Evolutionary conservation across 2,113 vertebrate genomes (phyloP).

Genomic region (Pelusios castaneus): DNA sequence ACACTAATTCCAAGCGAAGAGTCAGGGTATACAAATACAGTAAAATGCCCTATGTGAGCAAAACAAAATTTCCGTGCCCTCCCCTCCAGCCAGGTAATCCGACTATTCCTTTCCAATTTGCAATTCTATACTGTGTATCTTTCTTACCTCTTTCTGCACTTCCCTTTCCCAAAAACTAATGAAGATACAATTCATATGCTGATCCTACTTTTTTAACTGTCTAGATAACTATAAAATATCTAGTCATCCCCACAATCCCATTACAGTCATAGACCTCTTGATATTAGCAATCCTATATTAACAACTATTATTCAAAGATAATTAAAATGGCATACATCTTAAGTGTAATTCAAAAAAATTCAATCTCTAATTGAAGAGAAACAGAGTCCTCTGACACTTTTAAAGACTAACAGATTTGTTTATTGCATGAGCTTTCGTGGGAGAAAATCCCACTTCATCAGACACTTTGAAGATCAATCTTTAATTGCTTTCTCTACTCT

Average conservation of each 20-base stretch:
- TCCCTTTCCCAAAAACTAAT: not conserved
- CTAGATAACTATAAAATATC: not conserved
- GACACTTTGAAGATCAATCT: too few relatives aligned
- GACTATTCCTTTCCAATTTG: not conserved
- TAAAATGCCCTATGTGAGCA: rapidly evolving
- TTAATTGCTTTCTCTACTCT: not conserved
- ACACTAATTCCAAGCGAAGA: not conserved
- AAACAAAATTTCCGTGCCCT: not conserved
- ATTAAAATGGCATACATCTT: not conserved
- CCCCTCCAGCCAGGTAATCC: not conserved
- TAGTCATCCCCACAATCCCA: not conserved
- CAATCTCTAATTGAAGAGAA: not conserved
- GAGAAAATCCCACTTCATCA: too few relatives aligned
- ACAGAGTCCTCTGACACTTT: too few relatives aligned
- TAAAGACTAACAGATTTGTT: too few relatives aligned
- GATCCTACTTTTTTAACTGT: not conserved
- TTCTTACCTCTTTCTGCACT: not conserved
- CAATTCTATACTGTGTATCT: not conserved
- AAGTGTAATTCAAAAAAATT: not conserved
- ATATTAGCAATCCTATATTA: not conserved
- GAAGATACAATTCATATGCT: not conserved
- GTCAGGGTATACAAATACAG: not conserved
- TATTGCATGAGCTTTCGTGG: too few relatives aligned
- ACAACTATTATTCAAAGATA: not conserved
- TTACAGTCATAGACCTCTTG: not conserved